These are phyloP conservation scores for Drosophila guanche DNA, from an alignment of 1,140 invertebrate species.

Conservation along the genomic window DNA sequence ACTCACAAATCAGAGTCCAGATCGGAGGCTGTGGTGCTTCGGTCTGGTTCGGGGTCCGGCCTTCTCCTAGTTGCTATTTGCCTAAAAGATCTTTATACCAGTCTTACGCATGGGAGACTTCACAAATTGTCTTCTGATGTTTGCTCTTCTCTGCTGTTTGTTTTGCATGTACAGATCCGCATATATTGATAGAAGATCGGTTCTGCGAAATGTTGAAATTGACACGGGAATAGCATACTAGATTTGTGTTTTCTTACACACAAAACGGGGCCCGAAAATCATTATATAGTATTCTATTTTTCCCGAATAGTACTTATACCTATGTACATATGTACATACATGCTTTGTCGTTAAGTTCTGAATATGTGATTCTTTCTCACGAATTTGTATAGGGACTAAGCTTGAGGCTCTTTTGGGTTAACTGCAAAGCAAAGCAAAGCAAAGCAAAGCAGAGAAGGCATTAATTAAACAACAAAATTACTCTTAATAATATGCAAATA, in stretches of 20 bases:
- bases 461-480: constrained; percentile 28
- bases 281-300: background rate
- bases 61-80: constrained; percentile 49
- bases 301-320: background rate
- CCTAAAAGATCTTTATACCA: constrained; percentile 42
- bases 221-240: background rate
- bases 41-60: constrained; percentile 20
- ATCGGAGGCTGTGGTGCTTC: background rate
- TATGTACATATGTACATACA: background rate
- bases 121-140: constrained; percentile 17
- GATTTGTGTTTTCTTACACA: too few species aligned
- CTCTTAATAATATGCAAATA: constrained; percentile 41
- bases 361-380: constrained; percentile 37
- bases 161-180: background rate
- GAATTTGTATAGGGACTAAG: constrained; percentile 4
- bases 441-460: constrained; percentile 30
- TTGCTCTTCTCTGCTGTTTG: constrained; percentile 30
- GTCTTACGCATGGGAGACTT: constrained; percentile 70
- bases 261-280: too few species aligned
- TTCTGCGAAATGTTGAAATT: constrained; percentile 48
- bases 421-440: constrained; percentile 33
- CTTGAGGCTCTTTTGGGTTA: constrained; percentile 11
- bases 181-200: constrained; percentile 56
- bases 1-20: constrained; percentile 24
- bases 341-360: constrained; percentile 2